A percentile compares a stretch with the other conserved stretches of the same genome.
Evolutionary conservation across 2,888 invertebrate genomes (phyloP).

Genomic region (Drosophila tripunctata): DNA sequence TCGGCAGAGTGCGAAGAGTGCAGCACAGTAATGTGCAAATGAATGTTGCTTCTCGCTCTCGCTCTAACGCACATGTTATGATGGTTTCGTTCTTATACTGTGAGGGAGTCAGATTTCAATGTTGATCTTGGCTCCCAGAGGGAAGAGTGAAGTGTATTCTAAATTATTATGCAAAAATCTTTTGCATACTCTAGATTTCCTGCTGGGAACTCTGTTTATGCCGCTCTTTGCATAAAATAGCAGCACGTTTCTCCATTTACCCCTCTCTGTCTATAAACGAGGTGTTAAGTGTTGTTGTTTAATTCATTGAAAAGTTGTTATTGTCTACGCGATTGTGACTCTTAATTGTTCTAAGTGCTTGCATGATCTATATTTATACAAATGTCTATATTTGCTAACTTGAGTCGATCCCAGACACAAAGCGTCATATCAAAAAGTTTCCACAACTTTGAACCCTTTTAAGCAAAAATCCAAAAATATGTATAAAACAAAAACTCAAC

Average conservation of each 20-base stretch:
- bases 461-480: constrained; percentile 5
- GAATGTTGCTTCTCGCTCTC: neutral
- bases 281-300: constrained; percentile 22
- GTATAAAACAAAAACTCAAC: constrained; percentile 8
- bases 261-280: neutral
- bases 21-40: neutral
- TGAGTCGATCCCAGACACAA: no score
- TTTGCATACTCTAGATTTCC: no score
- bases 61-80: neutral
- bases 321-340: constrained; percentile 7
- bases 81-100: neutral
- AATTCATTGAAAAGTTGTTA: constrained; percentile 30
- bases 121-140: no score
- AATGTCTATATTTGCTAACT: constrained; percentile 8
- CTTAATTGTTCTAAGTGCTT: constrained; percentile 22
- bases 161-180: no score
- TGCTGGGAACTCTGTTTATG: no score
- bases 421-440: neutral
- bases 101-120: constrained; percentile 7
- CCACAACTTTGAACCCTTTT: constrained; percentile 1
- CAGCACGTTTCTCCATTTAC: neutral
- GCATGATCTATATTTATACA: constrained; percentile 36
- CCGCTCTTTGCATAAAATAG: no score
- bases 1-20: neutral
- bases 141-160: no score